Base-by-base conservation (phyloP, 92 coral and sea anemone genomes). In the Epizoanthus stellaris region DNA sequence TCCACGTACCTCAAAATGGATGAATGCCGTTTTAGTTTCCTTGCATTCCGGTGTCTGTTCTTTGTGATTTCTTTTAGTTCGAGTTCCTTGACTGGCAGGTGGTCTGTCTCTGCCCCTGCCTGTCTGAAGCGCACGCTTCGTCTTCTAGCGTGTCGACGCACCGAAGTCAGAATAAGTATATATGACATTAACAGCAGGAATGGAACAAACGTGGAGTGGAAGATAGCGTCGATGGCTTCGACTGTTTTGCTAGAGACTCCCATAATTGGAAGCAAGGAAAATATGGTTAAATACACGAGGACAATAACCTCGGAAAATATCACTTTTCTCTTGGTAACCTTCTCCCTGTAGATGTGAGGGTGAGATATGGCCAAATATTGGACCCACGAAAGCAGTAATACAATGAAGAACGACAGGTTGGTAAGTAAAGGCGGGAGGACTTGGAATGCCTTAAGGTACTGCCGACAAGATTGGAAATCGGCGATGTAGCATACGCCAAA, bases 301-400 rank as follows among this genome's bases (percentile, higher is more conserved):
- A 73, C 71, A 45, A 84, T 70, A 38, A 70, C 17, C 21, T 71
- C 81, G 40, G 71, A 69, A 52, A 36, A 38, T 80, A 76, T 71
- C 67, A 87, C 81, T 21, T 73, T 74, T 23, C 17, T 3, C 54
- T 80, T 87, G 23, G 81, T 81, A 23, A 80, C 43, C 15, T 17
- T 52, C 3, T 67, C 53, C 53, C 81, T 87, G 86, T 86, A 86
- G n/a, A 30, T 53, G 42, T 68, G 54, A 52, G 77, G 90, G 52
- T 81, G 75, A 6, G 86, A 61, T 38, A 87, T 73, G 17, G 90
- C 90, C 20, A 87, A 19, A 72, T 79, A 87, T 36, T 87, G 90
- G 58, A 68, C 59, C 86, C 85, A 80, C 4, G 90, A 80, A 13
- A 80, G 63, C 16, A 87, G 67, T 17, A 87, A 17, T 30, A 87